Conservation (phyloP, 2,888 invertebrate species). For the Macrophya alboannulata region DNA sequence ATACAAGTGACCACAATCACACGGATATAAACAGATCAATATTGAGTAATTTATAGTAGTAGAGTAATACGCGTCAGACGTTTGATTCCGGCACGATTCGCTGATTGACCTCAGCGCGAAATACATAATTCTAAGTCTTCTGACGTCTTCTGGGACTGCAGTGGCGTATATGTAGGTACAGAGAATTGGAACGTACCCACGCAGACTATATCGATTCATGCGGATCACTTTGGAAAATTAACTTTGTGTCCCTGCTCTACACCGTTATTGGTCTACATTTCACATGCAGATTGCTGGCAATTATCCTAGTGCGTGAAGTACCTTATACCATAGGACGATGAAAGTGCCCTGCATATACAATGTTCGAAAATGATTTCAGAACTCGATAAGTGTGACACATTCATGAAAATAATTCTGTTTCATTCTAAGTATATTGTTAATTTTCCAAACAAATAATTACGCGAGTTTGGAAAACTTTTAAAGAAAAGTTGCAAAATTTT, state of each 20-base stretch:
- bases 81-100: neutral
- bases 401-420: neutral
- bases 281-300: neutral
- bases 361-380: no score
- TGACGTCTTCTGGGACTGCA: neutral
- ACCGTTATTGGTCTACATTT: neutral
- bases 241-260: neutral
- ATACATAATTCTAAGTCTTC: neutral
- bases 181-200: neutral
- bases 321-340: neutral
- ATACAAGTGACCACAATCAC: neutral
- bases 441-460: no score
- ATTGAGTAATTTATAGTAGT: neutral
- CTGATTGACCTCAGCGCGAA: neutral
- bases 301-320: neutral
- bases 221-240: neutral
- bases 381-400: neutral
- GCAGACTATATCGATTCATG: neutral
- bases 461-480: no score
- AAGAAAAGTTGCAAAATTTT: neutral
- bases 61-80: neutral
- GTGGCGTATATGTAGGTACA: neutral
- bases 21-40: neutral
- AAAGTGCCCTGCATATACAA: no score
- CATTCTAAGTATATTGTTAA: no score